Evolutionary conservation across 2,888 invertebrate genomes (phyloP).

Genomic region (Drosophila neotestacea): DNA sequence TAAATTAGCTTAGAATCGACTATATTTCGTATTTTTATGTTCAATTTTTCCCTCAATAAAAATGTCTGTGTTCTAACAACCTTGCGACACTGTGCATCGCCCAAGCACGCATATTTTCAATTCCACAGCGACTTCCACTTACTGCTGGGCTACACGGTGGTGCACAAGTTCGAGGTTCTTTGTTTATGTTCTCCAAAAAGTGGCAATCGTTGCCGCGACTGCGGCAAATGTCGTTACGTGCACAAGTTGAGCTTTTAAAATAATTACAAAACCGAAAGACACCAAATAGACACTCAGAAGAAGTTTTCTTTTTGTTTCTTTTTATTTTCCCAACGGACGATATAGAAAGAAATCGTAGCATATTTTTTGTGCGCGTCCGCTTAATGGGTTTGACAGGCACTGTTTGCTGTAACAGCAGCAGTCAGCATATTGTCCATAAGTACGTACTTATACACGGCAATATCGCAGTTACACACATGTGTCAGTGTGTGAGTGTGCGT

Average conservation of each 20-base stretch:
- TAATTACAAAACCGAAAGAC: slow-evolving; percentile 68
- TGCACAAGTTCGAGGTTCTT: slow-evolving; percentile 41
- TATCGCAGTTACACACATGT: slow-evolving; percentile 12
- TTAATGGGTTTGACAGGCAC: slow-evolving; percentile 67
- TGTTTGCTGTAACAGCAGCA: slow-evolving; percentile 62
- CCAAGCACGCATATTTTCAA: slow-evolving; percentile 38
- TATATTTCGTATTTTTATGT: too few species aligned
- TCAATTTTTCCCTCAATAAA: too few species aligned
- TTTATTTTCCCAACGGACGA: slow-evolving; percentile 5
- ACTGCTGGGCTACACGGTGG: slow-evolving; percentile 7
- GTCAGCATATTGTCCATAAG: slow-evolving; percentile 59
- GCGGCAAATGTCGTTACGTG: slow-evolving; percentile 78
- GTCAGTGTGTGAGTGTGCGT: slow-evolving; percentile 6
- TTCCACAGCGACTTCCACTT: slow-evolving; percentile 15
- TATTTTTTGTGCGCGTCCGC: slow-evolving; percentile 65
- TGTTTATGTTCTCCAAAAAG: slow-evolving; percentile 72
- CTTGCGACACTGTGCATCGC: slow-evolving; percentile 33
- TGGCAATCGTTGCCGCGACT: slow-evolving; percentile 70
- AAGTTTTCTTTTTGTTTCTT: not conserved
- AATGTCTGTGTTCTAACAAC: not conserved
- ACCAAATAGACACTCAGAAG: slow-evolving; percentile 33
- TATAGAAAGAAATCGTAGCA: slow-evolving; percentile 50
- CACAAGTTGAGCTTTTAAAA: slow-evolving; percentile 81
- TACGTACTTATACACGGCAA: slow-evolving; percentile 31
- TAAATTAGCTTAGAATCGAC: too few species aligned